Base-by-base conservation (phyloP, 2,797 vertebrate species). In the Alfaro cultratus region DNA sequence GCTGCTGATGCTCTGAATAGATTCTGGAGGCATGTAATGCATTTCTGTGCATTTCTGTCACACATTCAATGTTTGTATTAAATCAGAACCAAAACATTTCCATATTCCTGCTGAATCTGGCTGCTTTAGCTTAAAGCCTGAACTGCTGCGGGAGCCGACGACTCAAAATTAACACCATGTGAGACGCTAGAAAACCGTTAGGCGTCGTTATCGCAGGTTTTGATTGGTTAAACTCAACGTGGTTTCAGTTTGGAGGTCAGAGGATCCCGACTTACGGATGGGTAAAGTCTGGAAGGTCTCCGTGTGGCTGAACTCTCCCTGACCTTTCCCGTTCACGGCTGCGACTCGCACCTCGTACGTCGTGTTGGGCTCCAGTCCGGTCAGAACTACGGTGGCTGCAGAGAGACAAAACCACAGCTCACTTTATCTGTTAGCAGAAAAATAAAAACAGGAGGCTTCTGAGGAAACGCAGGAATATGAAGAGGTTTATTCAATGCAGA, bases 271-370 rank as follows among this genome's bases (percentile, higher is more conserved):
- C 98, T 98, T 90, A 99, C 98, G 96, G 89, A 99, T 98, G 86
- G 98, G 98, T 80, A 99, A 88, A 1, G 98, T 99, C 94, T 99
- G 98, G 93, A 99, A 99, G 89, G 94, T 96, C 93, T 99, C 97
- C 0, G 89, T 97, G 95, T 97, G 97, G 92, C 98, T 99, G 87
- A 98, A 99, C 82, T 98, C 98, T 53, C 98, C 98, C 95, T 97
- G 97, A 11, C 98, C 98, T 95, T 99, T 99, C 75, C 98, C 98
- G 81, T 99, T 99, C 85, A 99, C 96, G 11, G 98, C 98, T 16
- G 98, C 97, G 81, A 99, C 97, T 79, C 96, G 96, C 67, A 99
- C 97, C 94, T 99, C 98, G 1, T 99, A 99, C 0, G 98, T 99
- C 0, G 97, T 98, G 92, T 99, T 99, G 92, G 98, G 98, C 95